Evolutionary conservation across 2,797 vertebrate genomes (phyloP), one percentile per base, ranked within the genome.

Genomic region (Paguma larvata): DNA sequence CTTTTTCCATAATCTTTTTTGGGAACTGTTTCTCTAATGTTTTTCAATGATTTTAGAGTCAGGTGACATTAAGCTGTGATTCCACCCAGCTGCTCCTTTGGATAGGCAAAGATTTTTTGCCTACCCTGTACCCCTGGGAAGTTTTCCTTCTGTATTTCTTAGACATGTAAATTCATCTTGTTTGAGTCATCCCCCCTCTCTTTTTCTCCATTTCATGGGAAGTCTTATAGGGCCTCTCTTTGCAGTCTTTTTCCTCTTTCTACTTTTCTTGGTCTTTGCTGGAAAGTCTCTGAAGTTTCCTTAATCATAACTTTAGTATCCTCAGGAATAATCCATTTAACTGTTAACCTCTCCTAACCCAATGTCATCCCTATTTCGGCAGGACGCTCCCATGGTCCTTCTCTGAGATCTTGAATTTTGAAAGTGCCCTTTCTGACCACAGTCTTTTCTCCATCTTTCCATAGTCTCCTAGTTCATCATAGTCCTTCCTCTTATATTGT

Each of bases 1-100:
- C 59, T 91, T 97, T 96, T 95, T 59, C 62, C 30, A 46, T 88
- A 56, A 79, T 89, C 70, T 86, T 89, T 96, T 63, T 96, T 83
- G 34, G 41, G 44, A 77, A 93, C 56, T 78, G 18, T 62, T 90
- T 62, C 88, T 86, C 48, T 97, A 67, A 78, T 87, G 5, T 84
- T 92, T 92, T 93, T 91, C 62, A 85, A 30, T 94, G 70, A 86
- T 53, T 84, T 91, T 96, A 85, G 82, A 91, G 65, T 95, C n/a
- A 8, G 89, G 38, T 89, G 75, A 93, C 70, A 83, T 90, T 79
- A 86, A 62, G 21, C 23, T 75, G 30, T 72, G 68, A 95, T 85
- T 92, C 38, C 1, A 67, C 14, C 27, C 83, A 94, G 83, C 89
- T 98, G 83, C 48, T 91, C 30, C 83, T 84, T 91, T 91, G 32